Evolutionary conservation across 92 coral and sea anemone genomes (phyloP).

Genomic region (Diadumene lineata): DNA sequence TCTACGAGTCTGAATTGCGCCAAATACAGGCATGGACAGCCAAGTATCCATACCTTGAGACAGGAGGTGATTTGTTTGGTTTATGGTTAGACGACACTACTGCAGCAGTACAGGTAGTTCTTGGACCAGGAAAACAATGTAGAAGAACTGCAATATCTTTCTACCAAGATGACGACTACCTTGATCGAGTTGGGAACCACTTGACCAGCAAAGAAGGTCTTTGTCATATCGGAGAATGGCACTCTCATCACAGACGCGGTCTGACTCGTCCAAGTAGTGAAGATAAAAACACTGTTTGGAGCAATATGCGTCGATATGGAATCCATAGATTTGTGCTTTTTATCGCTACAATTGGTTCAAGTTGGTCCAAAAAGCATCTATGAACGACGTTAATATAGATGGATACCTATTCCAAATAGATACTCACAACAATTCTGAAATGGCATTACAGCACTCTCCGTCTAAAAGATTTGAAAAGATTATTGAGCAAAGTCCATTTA

Average conservation of each 20-base stretch:
- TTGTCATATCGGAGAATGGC: conserved; percentile 98
- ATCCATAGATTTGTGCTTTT: conserved; percentile 72
- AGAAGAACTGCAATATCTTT: conserved; percentile 60
- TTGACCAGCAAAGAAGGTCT: conserved; percentile 68
- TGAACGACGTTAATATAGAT: not conserved
- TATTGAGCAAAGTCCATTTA: conserved; percentile 8
- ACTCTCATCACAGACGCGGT: conserved; percentile 80
- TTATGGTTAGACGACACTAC: conserved; percentile 76
- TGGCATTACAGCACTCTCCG: no score
- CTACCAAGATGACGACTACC: conserved; percentile 77
- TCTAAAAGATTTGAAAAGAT: no score
- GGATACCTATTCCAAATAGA: not conserved
- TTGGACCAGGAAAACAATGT: conserved; percentile 84
- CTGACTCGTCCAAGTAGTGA: conserved; percentile 80
- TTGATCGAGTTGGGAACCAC: conserved; percentile 53
- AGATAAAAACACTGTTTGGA: conserved; percentile 88
- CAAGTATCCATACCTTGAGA: conserved; percentile 63
- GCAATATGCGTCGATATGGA: conserved; percentile 70
- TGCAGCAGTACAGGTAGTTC: conserved; percentile 77
- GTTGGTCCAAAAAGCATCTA: no score
- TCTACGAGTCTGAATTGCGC: conserved; percentile 36
- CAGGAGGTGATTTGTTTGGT: conserved; percentile 93
- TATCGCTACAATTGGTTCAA: conserved; percentile 64
- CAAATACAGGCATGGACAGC: conserved; percentile 33
- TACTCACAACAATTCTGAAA: no score